These are phyloP conservation scores for Holacanthus passer DNA, from an alignment of 2,113 vertebrate species.

Conservation along the genomic window DNA sequence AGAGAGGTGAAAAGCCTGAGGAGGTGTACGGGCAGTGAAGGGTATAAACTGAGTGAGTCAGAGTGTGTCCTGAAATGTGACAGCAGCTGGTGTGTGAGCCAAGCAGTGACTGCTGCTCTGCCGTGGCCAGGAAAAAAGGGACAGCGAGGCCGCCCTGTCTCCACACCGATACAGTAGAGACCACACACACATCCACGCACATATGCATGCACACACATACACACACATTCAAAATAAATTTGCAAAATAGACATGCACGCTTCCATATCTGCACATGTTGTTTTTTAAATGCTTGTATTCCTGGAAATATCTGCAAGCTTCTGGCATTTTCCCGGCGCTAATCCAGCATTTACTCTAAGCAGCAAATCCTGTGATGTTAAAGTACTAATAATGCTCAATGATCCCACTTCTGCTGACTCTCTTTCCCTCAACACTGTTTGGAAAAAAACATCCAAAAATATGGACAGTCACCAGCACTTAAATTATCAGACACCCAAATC, in stretches of 20 bases:
- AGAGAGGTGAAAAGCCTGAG: constrained; percentile 54
- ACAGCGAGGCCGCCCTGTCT: constrained; percentile 15
- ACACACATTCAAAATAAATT: constrained; percentile 13
- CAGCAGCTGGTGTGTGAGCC: constrained; percentile 59
- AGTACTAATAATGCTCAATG: constrained; percentile 51
- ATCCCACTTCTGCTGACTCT: constrained; percentile 66
- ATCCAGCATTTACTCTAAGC: constrained; percentile 61
- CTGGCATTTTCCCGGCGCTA: constrained; percentile 40
- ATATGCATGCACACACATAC: not conserved
- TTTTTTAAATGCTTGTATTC: constrained; percentile 46
- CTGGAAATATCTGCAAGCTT: constrained; percentile 48
- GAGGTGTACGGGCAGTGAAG: constrained; percentile 53
- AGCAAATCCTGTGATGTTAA: constrained; percentile 57
- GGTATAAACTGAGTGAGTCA: constrained; percentile 66
- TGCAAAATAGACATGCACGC: not conserved
- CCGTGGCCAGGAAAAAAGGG: constrained; percentile 33
- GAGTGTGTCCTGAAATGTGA: constrained; percentile 58
- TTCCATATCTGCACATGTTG: not conserved
- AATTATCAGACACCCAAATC: constrained; percentile 26
- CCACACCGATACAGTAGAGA: constrained; percentile 20
- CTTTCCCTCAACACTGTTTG: constrained; percentile 8
- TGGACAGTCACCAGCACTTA: constrained; percentile 6
- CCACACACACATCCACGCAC: not conserved
- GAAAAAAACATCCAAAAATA: constrained; percentile 24
- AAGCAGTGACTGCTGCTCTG: constrained; percentile 38